Conservation (phyloP, 1,140 invertebrate genomes). For the Drosophila sturtevanti region DNA sequence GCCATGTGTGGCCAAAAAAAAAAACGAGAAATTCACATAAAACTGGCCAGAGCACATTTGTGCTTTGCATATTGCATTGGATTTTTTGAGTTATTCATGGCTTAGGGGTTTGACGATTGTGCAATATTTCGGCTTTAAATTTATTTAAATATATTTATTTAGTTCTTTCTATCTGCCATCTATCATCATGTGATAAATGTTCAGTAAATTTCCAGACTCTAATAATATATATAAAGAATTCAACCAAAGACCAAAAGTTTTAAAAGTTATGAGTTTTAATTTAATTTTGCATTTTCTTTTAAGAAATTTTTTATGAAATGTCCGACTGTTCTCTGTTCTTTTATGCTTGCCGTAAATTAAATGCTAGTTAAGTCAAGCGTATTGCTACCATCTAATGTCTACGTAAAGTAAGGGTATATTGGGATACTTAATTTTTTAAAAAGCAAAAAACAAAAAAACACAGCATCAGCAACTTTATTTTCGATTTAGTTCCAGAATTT, state of each 20-base stretch:
- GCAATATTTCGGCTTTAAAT: neutral
- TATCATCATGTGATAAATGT: neutral
- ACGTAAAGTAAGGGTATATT: too few relatives aligned
- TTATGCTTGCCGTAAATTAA: too few relatives aligned
- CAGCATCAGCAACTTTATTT: too few relatives aligned
- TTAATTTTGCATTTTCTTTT: conserved; percentile 17
- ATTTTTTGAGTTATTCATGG: conserved; percentile 26
- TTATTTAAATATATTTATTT: neutral
- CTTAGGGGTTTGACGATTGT: conserved; percentile 2
- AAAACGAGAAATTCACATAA: neutral
- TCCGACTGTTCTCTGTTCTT: too few relatives aligned
- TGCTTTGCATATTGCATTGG: conserved; percentile 41
- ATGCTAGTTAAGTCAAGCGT: too few relatives aligned
- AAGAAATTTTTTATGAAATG: neutral
- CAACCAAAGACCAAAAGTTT: neutral
- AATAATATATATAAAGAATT: neutral
- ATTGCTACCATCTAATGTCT: too few relatives aligned
- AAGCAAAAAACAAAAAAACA: too few relatives aligned
- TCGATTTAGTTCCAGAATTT: too few relatives aligned
- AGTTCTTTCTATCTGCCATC: neutral
- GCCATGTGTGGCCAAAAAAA: conserved; percentile 50
- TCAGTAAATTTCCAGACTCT: neutral
- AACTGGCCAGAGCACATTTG: conserved; percentile 34
- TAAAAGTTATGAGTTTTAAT: neutral
- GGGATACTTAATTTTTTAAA: too few relatives aligned